These are phyloP conservation scores for Melangyna quadrimaculata DNA, from an alignment of 2,888 invertebrate genomes.

Conservation along the genomic window DNA sequence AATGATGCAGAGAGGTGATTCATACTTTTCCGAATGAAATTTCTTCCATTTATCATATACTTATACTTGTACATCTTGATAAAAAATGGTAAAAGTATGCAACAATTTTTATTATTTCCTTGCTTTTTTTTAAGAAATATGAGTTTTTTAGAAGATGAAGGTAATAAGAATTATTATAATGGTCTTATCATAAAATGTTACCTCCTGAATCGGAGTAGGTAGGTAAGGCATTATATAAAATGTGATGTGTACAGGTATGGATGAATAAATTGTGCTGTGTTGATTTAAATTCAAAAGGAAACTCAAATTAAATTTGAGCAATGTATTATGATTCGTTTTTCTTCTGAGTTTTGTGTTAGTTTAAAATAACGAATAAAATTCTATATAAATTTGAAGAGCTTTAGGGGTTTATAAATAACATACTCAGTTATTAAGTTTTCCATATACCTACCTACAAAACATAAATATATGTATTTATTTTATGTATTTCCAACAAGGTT, in stretches of 20 bases:
- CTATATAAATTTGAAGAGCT: not conserved
- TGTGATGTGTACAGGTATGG: not conserved
- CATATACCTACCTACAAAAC: too few species aligned
- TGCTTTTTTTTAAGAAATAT: not conserved
- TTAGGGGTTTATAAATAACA: not conserved
- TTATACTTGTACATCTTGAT: not conserved
- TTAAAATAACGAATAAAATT: not conserved
- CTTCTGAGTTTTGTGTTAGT: not conserved
- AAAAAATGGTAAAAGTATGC: constrained; percentile 31
- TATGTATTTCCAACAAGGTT: too few species aligned
- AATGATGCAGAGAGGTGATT: constrained; percentile 9
- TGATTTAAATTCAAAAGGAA: not conserved
- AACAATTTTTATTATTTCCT: constrained; percentile 18
- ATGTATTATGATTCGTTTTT: not conserved
- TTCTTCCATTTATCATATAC: constrained; percentile 32
- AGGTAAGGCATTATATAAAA: not conserved
- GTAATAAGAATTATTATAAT: constrained; percentile 20
- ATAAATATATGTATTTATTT: too few species aligned
- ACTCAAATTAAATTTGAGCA: not conserved
- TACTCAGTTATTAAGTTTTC: not conserved
- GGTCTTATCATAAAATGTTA: constrained; percentile 9
- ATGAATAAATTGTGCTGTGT: not conserved
- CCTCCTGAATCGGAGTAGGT: not conserved
- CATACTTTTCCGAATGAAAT: constrained; percentile 10
- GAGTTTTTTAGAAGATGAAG: not conserved